A percentile compares a stretch with the other conserved stretches of the same genome.
Conservation (phyloP, 2,888 invertebrate species). For the Chromoteleia sp. region DNA sequence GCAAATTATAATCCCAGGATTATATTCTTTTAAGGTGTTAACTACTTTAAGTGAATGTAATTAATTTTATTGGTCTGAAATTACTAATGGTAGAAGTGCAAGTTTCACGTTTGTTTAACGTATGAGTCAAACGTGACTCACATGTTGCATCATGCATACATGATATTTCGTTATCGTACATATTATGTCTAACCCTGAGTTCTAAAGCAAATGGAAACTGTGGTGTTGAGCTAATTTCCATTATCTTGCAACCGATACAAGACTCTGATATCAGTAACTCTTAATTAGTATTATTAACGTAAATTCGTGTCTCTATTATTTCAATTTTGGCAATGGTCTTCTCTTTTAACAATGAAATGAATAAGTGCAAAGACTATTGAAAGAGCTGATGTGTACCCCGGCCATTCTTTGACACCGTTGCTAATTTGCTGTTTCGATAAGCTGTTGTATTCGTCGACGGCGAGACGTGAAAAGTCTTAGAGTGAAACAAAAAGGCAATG, state of each 20-base stretch:
- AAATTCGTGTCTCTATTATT: no score
- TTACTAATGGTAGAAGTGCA: slow-evolving; percentile 11
- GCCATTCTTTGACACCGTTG: background rate
- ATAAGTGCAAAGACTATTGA: no score
- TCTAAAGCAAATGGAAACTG: slow-evolving; percentile 61
- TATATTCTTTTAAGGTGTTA: background rate
- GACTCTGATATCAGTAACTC: slow-evolving; percentile 61
- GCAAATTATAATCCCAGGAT: no score
- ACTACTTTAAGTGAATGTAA: background rate
- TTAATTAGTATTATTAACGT: slow-evolving; percentile 69
- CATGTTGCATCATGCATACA: slow-evolving; percentile 35
- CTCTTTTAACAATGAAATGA: no score
- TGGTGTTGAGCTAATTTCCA: slow-evolving; percentile 71
- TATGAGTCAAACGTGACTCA: slow-evolving; percentile 34
- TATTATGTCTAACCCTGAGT: slow-evolving; percentile 44
- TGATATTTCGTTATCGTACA: slow-evolving; percentile 39
- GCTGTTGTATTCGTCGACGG: slow-evolving; percentile 10
- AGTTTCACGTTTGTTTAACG: slow-evolving; percentile 35
- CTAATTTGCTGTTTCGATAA: slow-evolving; percentile 16
- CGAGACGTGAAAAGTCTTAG: slow-evolving; percentile 4
- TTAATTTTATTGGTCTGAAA: slow-evolving; percentile 5
- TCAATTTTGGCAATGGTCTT: background rate
- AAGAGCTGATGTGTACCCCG: background rate
- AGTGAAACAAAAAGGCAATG: slow-evolving; percentile 38
- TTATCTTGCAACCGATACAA: slow-evolving; percentile 64